Evolutionary conservation across 1,140 invertebrate species (phyloP).

Genomic region (Diachasma alloeum): DNA sequence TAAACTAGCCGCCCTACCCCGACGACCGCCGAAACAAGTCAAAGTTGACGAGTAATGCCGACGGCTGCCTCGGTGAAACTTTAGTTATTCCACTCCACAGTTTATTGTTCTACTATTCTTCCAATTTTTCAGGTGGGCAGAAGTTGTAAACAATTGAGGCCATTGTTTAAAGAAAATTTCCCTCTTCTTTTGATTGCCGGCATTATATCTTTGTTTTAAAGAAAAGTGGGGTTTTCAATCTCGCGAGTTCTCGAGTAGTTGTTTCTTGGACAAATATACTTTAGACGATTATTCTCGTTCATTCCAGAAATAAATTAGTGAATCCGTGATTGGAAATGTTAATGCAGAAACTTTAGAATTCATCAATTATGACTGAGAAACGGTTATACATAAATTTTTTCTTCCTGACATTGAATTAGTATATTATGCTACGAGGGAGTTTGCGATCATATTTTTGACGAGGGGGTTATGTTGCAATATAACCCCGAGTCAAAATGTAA

Average conservation of each 20-base stretch:
- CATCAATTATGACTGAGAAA: no score
- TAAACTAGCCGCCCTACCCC: background rate
- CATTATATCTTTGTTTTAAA: background rate
- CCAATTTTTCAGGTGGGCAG: background rate
- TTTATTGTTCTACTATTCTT: constrained; percentile 5
- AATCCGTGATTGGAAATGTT: no score
- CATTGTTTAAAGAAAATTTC: background rate
- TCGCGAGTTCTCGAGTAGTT: background rate
- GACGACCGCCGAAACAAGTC: background rate
- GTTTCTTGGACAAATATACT: background rate
- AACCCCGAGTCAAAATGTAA: no score
- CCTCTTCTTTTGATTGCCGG: background rate
- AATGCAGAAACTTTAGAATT: no score
- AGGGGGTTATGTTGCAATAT: no score
- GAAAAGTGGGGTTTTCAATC: background rate
- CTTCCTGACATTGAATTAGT: no score
- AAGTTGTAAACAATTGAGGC: background rate
- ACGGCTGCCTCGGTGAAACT: background rate
- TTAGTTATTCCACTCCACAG: background rate
- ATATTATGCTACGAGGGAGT: no score
- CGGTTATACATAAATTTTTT: no score
- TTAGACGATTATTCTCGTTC: background rate
- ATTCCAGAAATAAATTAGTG: no score
- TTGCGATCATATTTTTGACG: no score
- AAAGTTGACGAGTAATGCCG: constrained; percentile 3